phyloP scores from a whole-genome alignment of 2,888 invertebrate genomes.

The Drosophila planitibia region DNA sequence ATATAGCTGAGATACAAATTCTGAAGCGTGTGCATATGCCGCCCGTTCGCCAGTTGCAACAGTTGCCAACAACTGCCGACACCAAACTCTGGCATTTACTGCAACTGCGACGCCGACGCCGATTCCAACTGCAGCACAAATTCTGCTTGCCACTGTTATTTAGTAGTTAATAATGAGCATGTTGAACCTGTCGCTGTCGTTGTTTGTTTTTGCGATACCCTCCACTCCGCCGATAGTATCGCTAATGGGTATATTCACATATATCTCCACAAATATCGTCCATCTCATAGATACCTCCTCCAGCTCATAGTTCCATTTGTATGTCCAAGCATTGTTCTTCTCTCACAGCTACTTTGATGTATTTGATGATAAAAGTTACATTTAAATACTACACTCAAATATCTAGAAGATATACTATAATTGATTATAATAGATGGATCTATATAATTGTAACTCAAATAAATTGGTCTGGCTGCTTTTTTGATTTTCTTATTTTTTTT shows the following conservation, averaged over 20 bases:
- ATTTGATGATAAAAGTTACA: not conserved
- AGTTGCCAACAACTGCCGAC: conserved; percentile 43
- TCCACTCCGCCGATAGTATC: not conserved
- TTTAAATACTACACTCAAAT: not conserved
- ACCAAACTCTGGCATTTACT: not conserved
- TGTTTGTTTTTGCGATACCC: conserved; percentile 63
- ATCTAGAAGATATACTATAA: not conserved
- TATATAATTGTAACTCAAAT: not conserved
- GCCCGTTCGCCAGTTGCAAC: conserved; percentile 49
- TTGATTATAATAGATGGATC: not conserved
- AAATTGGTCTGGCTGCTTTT: not conserved
- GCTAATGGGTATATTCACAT: conserved; percentile 16
- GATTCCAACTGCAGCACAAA: conserved; percentile 1
- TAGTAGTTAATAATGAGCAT: conserved; percentile 82
- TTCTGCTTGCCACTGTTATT: conserved; percentile 73
- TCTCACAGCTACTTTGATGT: not conserved
- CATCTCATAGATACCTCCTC: not conserved
- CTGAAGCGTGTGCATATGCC: conserved; percentile 58
- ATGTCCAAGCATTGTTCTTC: too few species aligned
- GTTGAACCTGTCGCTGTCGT: conserved; percentile 74
- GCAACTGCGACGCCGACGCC: not conserved
- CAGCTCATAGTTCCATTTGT: not conserved
- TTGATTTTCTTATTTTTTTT: not conserved
- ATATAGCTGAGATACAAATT: conserved; percentile 76
- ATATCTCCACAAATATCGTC: not conserved